Base-by-base conservation (phyloP, 2,797 vertebrate genomes). In the Cyprinella venusta region DNA sequence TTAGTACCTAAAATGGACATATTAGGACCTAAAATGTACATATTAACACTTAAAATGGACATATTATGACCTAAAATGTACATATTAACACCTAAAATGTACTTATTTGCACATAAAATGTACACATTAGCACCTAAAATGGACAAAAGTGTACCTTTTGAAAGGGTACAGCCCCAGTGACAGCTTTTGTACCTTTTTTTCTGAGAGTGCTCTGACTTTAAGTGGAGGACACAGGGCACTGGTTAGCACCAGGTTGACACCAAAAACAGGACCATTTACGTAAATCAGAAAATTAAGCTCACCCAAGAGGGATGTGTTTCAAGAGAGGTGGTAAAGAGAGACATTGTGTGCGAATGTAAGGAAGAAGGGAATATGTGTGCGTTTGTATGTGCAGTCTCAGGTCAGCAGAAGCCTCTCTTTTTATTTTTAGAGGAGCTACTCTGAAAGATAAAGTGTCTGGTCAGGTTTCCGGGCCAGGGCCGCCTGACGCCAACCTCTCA, bases 341-440 rank as follows among this genome's bases (percentile, higher is more conserved):
- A 83, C 71, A 80, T 84, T 68, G 70, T 74, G 79, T 68, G 50
- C 50, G 30, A 52, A 75, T 72, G 33, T 21, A 74, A 45, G 15
- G 79, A 80, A 56, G 71, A 64, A 85, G 77, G 82, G 42, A 50
- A 69, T 83, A 79, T 76, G 70, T 86, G 74, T 87, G 42, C 30
- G 77, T 68, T 19, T 83, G 72, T 85, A 64, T 65, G 64, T 86
- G 87, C 76, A 82, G 83, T 89, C 88, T 87, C 88, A 89, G 88
- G 86, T 93, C 91, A 92, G 91, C 93, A 91, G 90, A 92, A 92
- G 92, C 91, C 91, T 93, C 91, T 87, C 80, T 80, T 91, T 88
- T 91, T 94, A 93, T 94, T 95, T 94, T 93, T 94, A 94, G 93
- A 91, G 82, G 85, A 48, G 87, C 84, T 85, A 90, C 89, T 92